These are phyloP conservation scores for Agonopterix arenella DNA, from an alignment of 2,888 invertebrate species.

Conservation along the genomic window DNA sequence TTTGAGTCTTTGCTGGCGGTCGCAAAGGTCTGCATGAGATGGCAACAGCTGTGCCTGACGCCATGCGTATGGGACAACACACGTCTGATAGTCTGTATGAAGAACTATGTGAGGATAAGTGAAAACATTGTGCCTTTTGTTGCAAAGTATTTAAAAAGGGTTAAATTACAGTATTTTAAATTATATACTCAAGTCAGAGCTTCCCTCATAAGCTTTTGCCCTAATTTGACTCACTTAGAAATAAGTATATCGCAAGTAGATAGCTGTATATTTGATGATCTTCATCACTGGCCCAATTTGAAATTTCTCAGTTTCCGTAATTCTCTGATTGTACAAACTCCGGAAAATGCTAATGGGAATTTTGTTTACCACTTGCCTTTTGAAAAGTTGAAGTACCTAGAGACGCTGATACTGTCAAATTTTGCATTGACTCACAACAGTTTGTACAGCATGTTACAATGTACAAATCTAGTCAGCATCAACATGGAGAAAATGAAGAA, in stretches of 20 bases:
- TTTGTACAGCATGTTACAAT: slow-evolving; percentile 67
- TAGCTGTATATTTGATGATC: slow-evolving; percentile 71
- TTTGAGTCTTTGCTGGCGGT: slow-evolving; percentile 68
- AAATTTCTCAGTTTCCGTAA: slow-evolving; percentile 72
- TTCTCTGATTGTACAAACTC: slow-evolving; percentile 65
- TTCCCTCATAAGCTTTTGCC: slow-evolving; percentile 68
- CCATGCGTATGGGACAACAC: slow-evolving; percentile 73
- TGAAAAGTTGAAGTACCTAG: slow-evolving; percentile 61
- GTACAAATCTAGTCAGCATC: slow-evolving; percentile 65
- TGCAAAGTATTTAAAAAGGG: slow-evolving; percentile 70
- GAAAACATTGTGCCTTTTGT: slow-evolving; percentile 73
- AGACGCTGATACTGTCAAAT: slow-evolving; percentile 65
- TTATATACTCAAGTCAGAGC: slow-evolving; percentile 70
- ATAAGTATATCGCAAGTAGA: slow-evolving; percentile 75
- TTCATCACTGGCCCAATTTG: slow-evolving; percentile 67
- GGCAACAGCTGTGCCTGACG: slow-evolving; percentile 68
- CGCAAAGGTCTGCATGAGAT: slow-evolving; percentile 65
- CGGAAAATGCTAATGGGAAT: slow-evolving; percentile 64
- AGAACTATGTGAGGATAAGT: slow-evolving; percentile 69
- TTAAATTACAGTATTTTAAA: slow-evolving; percentile 74
- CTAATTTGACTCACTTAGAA: slow-evolving; percentile 72
- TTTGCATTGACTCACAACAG: slow-evolving; percentile 68
- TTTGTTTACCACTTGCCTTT: slow-evolving; percentile 71
- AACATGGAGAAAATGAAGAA: slow-evolving; percentile 76
- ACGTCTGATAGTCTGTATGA: slow-evolving; percentile 71